Percentiles rank a stretch among this genome's conserved stretches.
These are phyloP conservation scores for Eunapius fragilis DNA, from an alignment of 37 sponge, comb jelly and placozoan species.

Conservation along the genomic window DNA sequence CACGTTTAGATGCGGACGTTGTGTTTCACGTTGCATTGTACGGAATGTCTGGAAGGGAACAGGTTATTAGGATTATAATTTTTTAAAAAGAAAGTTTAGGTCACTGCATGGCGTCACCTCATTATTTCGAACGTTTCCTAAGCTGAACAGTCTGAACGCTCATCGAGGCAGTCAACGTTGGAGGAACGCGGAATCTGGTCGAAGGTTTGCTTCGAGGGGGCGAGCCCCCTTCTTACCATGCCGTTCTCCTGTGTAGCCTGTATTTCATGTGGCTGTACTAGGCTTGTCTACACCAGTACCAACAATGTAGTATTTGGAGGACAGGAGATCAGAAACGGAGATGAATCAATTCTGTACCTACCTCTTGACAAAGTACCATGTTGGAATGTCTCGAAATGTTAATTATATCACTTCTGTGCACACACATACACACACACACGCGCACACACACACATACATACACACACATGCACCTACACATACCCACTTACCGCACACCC, in stretches of 20 bases:
- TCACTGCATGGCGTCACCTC: too few relatives aligned
- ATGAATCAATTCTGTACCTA: slow-evolving; percentile 60
- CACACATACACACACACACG: neutral
- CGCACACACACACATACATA: too few relatives aligned
- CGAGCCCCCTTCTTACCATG: too few relatives aligned
- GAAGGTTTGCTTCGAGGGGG: too few relatives aligned
- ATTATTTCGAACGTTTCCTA: neutral
- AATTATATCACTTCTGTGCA: neutral
- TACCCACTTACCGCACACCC: neutral
- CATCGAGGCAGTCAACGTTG: slow-evolving; percentile 77
- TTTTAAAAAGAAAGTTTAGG: too few relatives aligned
- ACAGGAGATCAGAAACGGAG: slow-evolving; percentile 70
- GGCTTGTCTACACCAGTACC: slow-evolving; percentile 82
- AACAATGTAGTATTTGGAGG: slow-evolving; percentile 83
- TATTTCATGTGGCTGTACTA: slow-evolving; percentile 23
- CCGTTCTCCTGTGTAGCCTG: too few relatives aligned
- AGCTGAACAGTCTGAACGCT: slow-evolving; percentile 53
- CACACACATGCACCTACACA: too few relatives aligned
- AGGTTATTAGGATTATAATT: slow-evolving; percentile 26
- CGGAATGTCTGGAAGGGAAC: slow-evolving; percentile 83
- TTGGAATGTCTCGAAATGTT: neutral
- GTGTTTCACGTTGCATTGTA: slow-evolving; percentile 82
- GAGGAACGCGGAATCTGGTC: slow-evolving; percentile 69
- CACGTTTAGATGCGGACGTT: slow-evolving; percentile 17
- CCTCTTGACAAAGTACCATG: slow-evolving; percentile 55